Evolutionary conservation across 1,140 invertebrate genomes (phyloP).

Genomic region (Papilio aristodemus): DNA sequence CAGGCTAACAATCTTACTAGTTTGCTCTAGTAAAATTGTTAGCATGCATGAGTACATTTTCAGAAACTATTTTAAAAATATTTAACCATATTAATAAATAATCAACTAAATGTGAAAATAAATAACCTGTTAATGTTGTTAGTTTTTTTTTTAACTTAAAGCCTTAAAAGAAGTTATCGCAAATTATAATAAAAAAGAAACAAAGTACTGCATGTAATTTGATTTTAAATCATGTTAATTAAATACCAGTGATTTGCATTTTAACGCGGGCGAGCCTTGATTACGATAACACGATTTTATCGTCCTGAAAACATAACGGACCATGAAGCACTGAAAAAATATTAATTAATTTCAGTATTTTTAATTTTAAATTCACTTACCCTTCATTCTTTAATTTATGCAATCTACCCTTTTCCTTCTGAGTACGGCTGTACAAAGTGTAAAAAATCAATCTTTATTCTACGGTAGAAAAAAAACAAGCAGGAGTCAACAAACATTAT

Average conservation of each 20-base stretch:
- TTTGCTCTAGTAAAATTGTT: too few species aligned
- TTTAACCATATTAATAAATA: too few species aligned
- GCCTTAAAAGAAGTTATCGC: too few species aligned
- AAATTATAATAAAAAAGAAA: neutral
- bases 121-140: too few species aligned
- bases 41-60: too few species aligned
- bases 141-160: too few species aligned
- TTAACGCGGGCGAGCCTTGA: constrained; percentile 9
- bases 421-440: neutral
- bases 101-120: too few species aligned
- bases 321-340: constrained; percentile 12
- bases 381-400: neutral
- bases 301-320: constrained; percentile 16
- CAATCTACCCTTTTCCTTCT: neutral
- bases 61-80: too few species aligned
- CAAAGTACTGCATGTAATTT: neutral
- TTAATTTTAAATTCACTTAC: neutral
- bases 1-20: too few species aligned
- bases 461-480: too few species aligned
- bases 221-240: constrained; percentile 24
- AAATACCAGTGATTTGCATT: constrained; percentile 10
- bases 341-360: constrained; percentile 8
- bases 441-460: neutral
- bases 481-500: too few species aligned
- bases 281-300: constrained; percentile 21